phyloP scores from a whole-genome alignment of 2,113 vertebrate genomes.

The Bucco capensis region DNA sequence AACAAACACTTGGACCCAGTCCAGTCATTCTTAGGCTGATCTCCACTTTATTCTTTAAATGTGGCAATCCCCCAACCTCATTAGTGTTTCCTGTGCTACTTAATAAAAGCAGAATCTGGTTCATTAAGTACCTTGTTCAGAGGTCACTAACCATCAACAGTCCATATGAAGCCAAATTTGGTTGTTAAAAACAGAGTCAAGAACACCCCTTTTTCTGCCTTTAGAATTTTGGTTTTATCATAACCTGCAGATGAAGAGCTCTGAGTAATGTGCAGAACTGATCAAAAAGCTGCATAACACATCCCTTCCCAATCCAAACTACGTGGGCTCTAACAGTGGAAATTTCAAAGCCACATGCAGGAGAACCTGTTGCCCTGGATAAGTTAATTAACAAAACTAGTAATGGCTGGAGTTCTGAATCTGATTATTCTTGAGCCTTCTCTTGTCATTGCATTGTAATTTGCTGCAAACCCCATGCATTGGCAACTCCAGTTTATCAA shows the following conservation, averaged over 20 bases:
- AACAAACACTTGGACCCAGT: background rate
- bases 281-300: constrained; percentile 7
- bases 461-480: background rate
- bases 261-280: background rate
- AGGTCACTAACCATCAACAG: background rate
- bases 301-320: background rate
- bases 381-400: constrained; percentile 35
- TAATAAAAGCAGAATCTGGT: background rate
- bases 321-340: background rate
- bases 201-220: background rate
- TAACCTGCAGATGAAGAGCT: background rate
- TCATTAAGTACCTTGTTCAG: background rate
- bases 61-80: background rate
- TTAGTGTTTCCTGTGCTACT: background rate
- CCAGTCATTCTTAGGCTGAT: background rate
- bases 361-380: constrained; percentile 44
- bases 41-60: background rate
- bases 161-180: background rate
- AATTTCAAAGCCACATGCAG: constrained; percentile 24
- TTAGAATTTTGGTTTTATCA: background rate
- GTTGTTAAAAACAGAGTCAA: background rate
- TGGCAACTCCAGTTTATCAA: background rate
- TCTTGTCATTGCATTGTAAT: background rate
- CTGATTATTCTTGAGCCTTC: background rate
- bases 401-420: background rate